Percentiles rank a stretch among this genome's conserved stretches.
Conservation (phyloP, 1,140 invertebrate species). For the Andricus grossulariae region DNA sequence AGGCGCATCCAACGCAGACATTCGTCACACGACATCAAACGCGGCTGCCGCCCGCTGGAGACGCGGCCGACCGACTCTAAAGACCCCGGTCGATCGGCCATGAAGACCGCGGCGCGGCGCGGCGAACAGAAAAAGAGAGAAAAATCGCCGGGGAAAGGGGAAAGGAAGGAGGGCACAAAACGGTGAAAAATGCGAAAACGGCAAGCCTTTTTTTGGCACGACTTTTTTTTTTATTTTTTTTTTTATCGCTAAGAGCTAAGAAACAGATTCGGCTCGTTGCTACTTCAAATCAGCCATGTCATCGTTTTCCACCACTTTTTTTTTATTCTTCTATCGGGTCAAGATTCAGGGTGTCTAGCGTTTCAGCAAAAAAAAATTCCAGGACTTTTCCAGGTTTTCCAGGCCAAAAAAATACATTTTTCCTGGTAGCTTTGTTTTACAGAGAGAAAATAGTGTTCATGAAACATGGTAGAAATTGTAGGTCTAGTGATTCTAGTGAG, state of each 20-base stretch:
- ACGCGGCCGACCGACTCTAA: constrained; percentile 70
- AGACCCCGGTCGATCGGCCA: constrained; percentile 70
- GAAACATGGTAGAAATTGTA: too few relatives aligned
- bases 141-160: constrained; percentile 36
- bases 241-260: background rate
- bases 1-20: constrained; percentile 68
- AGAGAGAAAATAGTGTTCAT: too few relatives aligned
- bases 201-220: background rate
- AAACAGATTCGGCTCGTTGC: background rate
- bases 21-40: constrained; percentile 75
- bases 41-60: constrained; percentile 69
- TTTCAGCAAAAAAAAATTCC: too few relatives aligned
- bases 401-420: too few relatives aligned
- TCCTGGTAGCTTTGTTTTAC: too few relatives aligned
- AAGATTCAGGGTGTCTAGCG: too few relatives aligned
- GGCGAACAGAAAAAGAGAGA: constrained; percentile 55
- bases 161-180: background rate
- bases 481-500: too few relatives aligned
- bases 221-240: background rate
- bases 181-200: constrained; percentile 24
- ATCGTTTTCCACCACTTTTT: too few relatives aligned
- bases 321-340: too few relatives aligned
- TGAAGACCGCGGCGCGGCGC: constrained; percentile 64
- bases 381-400: too few relatives aligned
- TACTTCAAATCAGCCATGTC: background rate